These are phyloP conservation scores for Graphium colonna DNA, from an alignment of 2,888 invertebrate genomes.

Conservation along the genomic window DNA sequence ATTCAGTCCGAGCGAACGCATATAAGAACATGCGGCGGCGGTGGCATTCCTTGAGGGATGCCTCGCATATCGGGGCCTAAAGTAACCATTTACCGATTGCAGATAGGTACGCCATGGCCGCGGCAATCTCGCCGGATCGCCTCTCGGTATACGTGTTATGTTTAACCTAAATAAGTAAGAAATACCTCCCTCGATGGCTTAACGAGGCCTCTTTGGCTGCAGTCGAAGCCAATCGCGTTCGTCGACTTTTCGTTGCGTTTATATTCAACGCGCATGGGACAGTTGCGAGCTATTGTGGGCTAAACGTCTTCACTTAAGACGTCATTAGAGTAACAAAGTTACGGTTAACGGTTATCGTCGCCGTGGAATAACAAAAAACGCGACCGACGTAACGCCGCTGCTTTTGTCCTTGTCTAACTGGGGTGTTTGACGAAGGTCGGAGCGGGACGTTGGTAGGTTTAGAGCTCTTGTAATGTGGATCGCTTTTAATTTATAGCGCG, in stretches of 20 bases:
- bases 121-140: conserved; percentile 74
- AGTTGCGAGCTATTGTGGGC: conserved; percentile 33
- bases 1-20: conserved; percentile 69
- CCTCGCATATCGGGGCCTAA: conserved; percentile 74
- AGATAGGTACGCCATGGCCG: conserved; percentile 75
- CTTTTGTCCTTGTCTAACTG: conserved; percentile 58
- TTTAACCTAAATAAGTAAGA: conserved; percentile 75
- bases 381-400: conserved; percentile 55
- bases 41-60: conserved; percentile 74
- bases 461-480: conserved; percentile 65
- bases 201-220: conserved; percentile 31
- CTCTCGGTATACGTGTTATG: conserved; percentile 68
- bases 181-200: conserved; percentile 63
- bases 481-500: conserved; percentile 75
- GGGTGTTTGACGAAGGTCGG: conserved; percentile 43
- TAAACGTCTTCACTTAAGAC: conserved; percentile 47
- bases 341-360: conserved; percentile 65
- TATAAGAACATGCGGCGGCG: conserved; percentile 73
- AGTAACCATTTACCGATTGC: conserved; percentile 78
- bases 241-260: conserved; percentile 14
- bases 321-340: conserved; percentile 65
- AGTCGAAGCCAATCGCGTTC: not conserved
- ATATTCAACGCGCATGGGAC: conserved; percentile 24
- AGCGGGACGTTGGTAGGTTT: conserved; percentile 60
- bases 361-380: conserved; percentile 70